Base-by-base conservation (phyloP, 2,797 vertebrate species). In the Graptemys geographica region DNA sequence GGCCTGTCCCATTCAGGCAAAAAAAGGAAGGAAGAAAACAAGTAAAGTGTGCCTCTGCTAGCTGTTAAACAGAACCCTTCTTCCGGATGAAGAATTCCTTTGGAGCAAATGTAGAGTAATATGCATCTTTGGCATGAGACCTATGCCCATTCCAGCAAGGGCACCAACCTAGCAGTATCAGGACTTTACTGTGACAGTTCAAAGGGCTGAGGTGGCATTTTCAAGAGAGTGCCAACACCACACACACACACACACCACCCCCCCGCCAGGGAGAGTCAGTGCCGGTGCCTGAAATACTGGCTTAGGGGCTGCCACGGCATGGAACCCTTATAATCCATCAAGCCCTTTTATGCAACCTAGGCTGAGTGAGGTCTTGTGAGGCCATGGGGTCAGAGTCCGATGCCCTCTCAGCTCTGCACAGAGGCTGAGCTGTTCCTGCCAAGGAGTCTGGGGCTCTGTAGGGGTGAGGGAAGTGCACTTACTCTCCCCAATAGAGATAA, bases 291-390 rank as follows among this genome's bases (percentile, higher is more conserved):
- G 93, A 95, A 95, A 88, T 1, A 31, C 91, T 31, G 83, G 90
- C 55, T 62, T 16, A 59, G 90, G 87, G 87, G 93, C 95, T 93
- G 90, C 92, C 44, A 0, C 87, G 80, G 94, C 93, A 92, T 55
- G 91, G 90, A 95, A 95, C 97, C 92, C 28, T 84, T 18, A 31
- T 97, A 98, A 98, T 98, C 95, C 49, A 92, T 79, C 96, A 96
- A 97, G 41, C 95, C 91, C 91, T 94, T 96, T 97, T 95, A 96
- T 91, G 93, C 95, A 94, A 96, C 89, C 87, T 81, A 82, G 27
- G 84, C 93, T 86, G 90, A 95, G 88, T 0, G 83, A 96, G 96
- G 94, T 97, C 97, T 90, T 1, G 79, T 94, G 79, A 96, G 97
- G 97, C 95, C 96, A 97, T 16, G 12, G 89, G 94, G 96, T 95